phyloP scores from a whole-genome alignment of 2,888 invertebrate species.

The Drosophila anomelani region DNA sequence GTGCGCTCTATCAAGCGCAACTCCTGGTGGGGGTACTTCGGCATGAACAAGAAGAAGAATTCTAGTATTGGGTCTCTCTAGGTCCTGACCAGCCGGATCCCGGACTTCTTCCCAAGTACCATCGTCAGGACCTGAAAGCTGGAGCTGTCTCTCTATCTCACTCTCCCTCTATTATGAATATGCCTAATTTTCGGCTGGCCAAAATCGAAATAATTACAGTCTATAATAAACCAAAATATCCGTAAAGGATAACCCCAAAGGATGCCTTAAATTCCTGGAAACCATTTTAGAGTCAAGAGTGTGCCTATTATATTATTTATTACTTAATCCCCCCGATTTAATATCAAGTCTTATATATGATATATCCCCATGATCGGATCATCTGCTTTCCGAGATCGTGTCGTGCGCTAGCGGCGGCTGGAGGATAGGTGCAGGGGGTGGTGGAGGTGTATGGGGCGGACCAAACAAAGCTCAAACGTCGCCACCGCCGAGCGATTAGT shows the following conservation, averaged over 20 bases:
- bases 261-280: no score
- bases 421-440: neutral
- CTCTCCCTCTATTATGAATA: no score
- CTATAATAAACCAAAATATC: no score
- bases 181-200: no score
- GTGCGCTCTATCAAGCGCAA: neutral
- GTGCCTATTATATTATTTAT: no score
- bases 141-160: neutral
- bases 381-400: constrained; percentile 22
- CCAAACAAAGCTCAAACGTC: constrained; percentile 37
- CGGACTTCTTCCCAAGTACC: neutral
- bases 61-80: constrained; percentile 7
- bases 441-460: constrained; percentile 15
- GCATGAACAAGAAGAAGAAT: constrained; percentile 13
- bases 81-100: neutral
- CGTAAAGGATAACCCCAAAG: no score
- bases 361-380: constrained; percentile 14
- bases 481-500: constrained; percentile 58
- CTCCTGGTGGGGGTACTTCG: constrained; percentile 49
- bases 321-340: neutral
- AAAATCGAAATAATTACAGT: no score
- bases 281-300: no score
- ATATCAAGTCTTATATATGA: neutral
- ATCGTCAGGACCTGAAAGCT: neutral
- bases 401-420: neutral